phyloP scores from a whole-genome alignment of 2,113 vertebrate species.

The Pelecanoides urinatrix region DNA sequence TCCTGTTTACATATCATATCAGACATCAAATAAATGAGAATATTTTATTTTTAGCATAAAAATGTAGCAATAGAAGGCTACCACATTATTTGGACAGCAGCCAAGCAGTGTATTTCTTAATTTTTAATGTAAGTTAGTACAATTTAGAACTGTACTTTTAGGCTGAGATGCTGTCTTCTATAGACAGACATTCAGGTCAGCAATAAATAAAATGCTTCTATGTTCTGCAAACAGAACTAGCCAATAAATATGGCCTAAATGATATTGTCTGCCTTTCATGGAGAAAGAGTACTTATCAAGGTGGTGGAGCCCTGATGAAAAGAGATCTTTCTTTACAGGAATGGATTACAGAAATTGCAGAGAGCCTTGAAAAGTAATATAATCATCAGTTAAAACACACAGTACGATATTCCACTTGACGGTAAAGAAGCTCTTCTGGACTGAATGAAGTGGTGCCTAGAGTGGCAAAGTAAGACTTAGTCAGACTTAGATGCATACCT shows the following conservation, averaged over 20 bases:
- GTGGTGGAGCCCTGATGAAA: background rate
- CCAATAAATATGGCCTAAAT: background rate
- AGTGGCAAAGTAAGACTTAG: background rate
- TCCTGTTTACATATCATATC: background rate
- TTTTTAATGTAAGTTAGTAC: background rate
- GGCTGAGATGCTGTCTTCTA: background rate
- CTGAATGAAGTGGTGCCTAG: background rate
- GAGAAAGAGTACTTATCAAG: background rate
- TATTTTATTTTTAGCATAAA: background rate
- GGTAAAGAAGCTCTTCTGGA: background rate
- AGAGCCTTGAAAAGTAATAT: background rate
- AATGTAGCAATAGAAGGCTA: background rate
- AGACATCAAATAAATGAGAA: background rate
- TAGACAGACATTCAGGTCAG: background rate
- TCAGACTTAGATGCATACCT: background rate
- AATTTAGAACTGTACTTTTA: background rate
- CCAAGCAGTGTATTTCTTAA: background rate
- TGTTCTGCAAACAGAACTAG: background rate
- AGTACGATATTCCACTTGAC: background rate
- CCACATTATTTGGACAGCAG: background rate
- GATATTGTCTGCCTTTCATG: fast-evolving
- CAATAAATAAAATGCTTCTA: background rate
- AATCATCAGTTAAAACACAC: background rate
- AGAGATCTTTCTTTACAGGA: background rate
- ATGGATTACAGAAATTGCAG: background rate